Percentiles rank a stretch among this genome's conserved stretches.
These are phyloP conservation scores for Lasioglossum villosulum DNA, from an alignment of 2,888 invertebrate species.

Conservation along the genomic window DNA sequence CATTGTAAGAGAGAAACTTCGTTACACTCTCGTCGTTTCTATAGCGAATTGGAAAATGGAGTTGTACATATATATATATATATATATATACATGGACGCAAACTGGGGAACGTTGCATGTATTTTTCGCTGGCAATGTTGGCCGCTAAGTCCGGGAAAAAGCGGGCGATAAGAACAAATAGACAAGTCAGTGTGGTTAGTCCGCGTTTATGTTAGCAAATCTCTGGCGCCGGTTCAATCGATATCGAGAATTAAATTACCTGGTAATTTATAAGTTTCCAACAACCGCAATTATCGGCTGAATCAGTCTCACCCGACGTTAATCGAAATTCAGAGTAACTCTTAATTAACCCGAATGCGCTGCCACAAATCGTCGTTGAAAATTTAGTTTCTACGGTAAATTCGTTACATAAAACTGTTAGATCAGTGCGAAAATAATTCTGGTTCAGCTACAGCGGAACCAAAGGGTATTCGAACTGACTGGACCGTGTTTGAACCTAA, in stretches of 20 bases:
- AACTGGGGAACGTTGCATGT: not conserved
- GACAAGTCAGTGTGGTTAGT: slow-evolving; percentile 22
- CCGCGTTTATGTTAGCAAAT: slow-evolving; percentile 37
- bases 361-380: slow-evolving; percentile 26
- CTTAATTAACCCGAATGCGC: slow-evolving; percentile 52
- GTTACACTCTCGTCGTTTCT: not conserved
- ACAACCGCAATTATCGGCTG: slow-evolving; percentile 62
- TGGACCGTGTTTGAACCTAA: not conserved
- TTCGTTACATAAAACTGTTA: slow-evolving; percentile 14
- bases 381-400: slow-evolving; percentile 34
- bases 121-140: not conserved
- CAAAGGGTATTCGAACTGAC: no score
- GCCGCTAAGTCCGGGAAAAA: slow-evolving; percentile 1
- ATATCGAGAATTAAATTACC: slow-evolving; percentile 61
- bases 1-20: not conserved
- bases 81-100: not conserved
- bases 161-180: slow-evolving; percentile 8
- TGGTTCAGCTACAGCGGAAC: no score
- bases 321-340: slow-evolving; percentile 59
- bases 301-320: slow-evolving; percentile 61
- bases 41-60: slow-evolving; percentile 27
- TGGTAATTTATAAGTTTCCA: slow-evolving; percentile 63
- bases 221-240: slow-evolving; percentile 38
- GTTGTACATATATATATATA: not conserved
- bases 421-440: no score